Evolutionary conservation across 1,140 invertebrate genomes (phyloP).

Genomic region (Cotesia glomerata): DNA sequence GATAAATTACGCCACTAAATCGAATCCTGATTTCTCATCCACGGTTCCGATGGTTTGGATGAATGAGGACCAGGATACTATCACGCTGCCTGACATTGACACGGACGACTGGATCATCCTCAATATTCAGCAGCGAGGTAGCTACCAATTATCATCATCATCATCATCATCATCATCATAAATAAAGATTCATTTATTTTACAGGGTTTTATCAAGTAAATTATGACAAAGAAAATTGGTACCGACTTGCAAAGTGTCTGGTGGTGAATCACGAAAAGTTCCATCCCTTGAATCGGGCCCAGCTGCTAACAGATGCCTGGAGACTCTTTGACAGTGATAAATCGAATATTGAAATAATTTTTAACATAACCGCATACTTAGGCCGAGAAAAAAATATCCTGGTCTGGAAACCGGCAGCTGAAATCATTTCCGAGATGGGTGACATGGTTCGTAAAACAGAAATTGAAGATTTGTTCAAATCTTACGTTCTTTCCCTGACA

Average conservation of each 20-base stretch:
- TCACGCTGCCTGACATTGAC: constrained; percentile 32
- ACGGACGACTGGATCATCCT: constrained; percentile 52
- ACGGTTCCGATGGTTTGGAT: constrained; percentile 57
- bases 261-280: neutral
- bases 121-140: constrained; percentile 37
- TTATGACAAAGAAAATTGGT: constrained; percentile 16
- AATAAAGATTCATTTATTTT: neutral
- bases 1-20: constrained; percentile 58
- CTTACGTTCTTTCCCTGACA: neutral
- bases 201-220: neutral
- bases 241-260: neutral
- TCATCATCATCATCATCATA: no score
- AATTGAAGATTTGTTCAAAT: neutral
- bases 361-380: neutral
- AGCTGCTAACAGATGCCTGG: neutral
- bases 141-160: no score
- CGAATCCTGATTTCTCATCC: constrained; percentile 46
- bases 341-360: neutral
- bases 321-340: neutral
- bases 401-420: neutral
- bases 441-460: neutral
- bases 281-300: constrained; percentile 7
- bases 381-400: neutral
- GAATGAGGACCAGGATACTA: constrained; percentile 36
- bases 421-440: neutral